Evolutionary conservation across 2,797 vertebrate species (phyloP).

Genomic region (Hypotaenidia philippensis): DNA sequence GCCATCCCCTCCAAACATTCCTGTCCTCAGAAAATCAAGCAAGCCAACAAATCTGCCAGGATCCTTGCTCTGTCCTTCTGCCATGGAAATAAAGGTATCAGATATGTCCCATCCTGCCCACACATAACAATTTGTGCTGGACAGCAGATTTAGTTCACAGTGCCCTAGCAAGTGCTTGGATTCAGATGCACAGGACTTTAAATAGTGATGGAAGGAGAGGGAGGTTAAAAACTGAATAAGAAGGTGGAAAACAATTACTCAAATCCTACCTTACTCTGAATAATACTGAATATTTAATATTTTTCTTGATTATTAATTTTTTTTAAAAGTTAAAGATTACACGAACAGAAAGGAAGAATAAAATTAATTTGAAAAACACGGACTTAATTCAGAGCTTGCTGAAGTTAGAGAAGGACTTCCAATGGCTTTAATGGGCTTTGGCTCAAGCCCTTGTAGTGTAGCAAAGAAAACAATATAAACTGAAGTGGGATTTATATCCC

Average conservation of each 20-base stretch:
- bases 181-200: neutral
- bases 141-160: neutral
- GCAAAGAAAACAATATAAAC: slow-evolving; percentile 56
- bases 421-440: slow-evolving; percentile 51
- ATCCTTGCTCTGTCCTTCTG: neutral
- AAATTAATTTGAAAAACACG: slow-evolving; percentile 1
- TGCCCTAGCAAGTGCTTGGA: neutral
- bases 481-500: slow-evolving; percentile 41
- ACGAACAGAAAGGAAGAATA: neutral
- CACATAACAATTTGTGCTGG: neutral
- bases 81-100: neutral
- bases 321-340: neutral
- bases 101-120: neutral
- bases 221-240: neutral
- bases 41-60: neutral
- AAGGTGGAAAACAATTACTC: neutral
- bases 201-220: neutral
- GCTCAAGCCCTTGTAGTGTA: neutral
- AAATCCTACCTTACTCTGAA: neutral
- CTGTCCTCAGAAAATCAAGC: neutral
- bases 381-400: neutral
- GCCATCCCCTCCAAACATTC: neutral
- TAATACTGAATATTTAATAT: neutral
- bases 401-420: slow-evolving; percentile 9
- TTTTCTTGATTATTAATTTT: neutral